phyloP scores from a whole-genome alignment of 2,888 invertebrate genomes.

The Sarcophaga rosellei region DNA sequence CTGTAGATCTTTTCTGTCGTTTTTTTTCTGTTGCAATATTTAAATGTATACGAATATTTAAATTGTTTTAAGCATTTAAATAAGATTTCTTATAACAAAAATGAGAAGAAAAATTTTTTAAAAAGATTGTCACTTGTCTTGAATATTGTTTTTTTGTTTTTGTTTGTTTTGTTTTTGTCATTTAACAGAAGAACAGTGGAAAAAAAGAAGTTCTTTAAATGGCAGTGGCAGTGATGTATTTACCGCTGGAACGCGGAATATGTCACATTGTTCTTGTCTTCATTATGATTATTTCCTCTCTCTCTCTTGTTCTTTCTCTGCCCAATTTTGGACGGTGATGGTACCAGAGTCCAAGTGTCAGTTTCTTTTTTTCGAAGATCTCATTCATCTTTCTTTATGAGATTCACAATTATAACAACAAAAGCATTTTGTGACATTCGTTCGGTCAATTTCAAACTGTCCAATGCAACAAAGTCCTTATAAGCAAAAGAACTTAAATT shows the following conservation, averaged over 20 bases:
- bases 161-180: neutral
- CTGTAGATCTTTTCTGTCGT: neutral
- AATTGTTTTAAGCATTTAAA: slow-evolving; percentile 48
- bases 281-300: slow-evolving; percentile 18
- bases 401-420: neutral
- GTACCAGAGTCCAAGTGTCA: slow-evolving; percentile 36
- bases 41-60: slow-evolving; percentile 24
- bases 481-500: too few relatives aligned
- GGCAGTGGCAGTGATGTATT: slow-evolving; percentile 51
- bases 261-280: slow-evolving; percentile 49
- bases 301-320: neutral
- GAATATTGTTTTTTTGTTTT: slow-evolving; percentile 38
- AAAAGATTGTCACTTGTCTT: slow-evolving; percentile 56
- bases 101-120: neutral
- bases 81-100: neutral
- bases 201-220: slow-evolving; percentile 31
- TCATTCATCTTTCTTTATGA: slow-evolving; percentile 48
- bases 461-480: slow-evolving; percentile 9
- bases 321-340: neutral
- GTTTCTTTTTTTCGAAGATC: slow-evolving; percentile 28
- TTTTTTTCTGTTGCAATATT: neutral
- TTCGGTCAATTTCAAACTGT: slow-evolving; percentile 64
- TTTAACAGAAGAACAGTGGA: neutral
- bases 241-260: slow-evolving; percentile 49
- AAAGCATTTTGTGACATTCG: slow-evolving; percentile 49